These are phyloP conservation scores for Apaloderma vittatum DNA, from an alignment of 2,113 vertebrate species.

Conservation along the genomic window DNA sequence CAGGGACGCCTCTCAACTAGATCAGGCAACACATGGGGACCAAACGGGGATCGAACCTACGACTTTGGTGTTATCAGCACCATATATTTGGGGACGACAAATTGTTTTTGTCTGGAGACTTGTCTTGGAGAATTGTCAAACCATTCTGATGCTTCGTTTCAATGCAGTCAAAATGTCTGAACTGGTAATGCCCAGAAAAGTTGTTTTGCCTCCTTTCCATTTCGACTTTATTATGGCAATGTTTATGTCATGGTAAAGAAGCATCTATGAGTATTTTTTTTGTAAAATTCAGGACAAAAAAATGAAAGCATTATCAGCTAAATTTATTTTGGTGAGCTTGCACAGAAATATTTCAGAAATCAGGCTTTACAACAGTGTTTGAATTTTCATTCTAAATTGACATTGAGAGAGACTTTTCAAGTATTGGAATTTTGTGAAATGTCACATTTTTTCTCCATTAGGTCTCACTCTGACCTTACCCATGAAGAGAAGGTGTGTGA, in stretches of 20 bases:
- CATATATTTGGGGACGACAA: neutral
- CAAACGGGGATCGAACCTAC: no score
- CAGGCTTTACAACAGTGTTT: neutral
- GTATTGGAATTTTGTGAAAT: neutral
- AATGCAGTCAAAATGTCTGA: neutral
- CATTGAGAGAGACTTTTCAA: neutral
- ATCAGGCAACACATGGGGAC: no score
- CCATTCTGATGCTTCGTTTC: neutral
- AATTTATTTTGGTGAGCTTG: neutral
- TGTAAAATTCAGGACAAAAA: neutral
- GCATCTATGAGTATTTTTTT: neutral
- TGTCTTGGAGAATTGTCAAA: neutral
- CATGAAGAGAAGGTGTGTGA: neutral
- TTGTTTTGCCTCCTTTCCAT: neutral
- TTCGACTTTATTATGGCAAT: neutral
- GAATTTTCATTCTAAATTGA: neutral
- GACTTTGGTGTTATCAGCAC: no score
- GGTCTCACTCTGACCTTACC: slow-evolving; percentile 20
- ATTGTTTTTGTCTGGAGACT: neutral
- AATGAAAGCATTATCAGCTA: neutral
- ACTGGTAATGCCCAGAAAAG: neutral
- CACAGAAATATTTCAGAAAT: neutral
- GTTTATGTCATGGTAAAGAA: neutral
- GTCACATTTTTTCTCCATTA: neutral
- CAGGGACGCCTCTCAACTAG: no score